Base-by-base conservation (phyloP, 2,113 vertebrate species). In the Archilochus colubris region DNA sequence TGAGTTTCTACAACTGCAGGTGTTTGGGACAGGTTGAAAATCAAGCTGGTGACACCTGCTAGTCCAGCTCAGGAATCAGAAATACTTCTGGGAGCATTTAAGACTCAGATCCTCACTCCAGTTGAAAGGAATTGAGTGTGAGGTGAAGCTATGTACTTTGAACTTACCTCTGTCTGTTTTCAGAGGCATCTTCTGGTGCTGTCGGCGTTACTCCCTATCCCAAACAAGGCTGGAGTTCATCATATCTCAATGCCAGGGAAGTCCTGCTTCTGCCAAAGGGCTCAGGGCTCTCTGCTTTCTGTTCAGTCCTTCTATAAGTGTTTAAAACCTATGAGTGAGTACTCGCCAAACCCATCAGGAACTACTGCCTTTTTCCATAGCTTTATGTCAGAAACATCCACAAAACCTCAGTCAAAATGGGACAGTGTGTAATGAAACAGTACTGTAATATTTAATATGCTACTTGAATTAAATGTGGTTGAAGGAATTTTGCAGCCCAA, bases 391-490 rank as follows among this genome's bases (percentile, higher is more conserved):
- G 88, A 97, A 97, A 94, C 89, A 92, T 91, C 72, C 92, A 91
- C 62, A 94, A 93, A 96, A 91, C 89, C 93, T 96, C 93, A 82
- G 61, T 63, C 91, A 94, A 95, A 96, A 95, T 43, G 94, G 93
- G 85, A 96, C 92, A 93, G 87, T 83, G 53, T 86, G 89, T 70
- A 93, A 93, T 95, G 89, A 94, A 94, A 87, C 63, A 80, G 85
- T 79, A 87, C 89, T 85, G 76, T 92, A 94, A 79, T 92, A 88
- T 92, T 94, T 92, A 94, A 88, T 0, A 1, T 95, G 27, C 92
- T 91, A 95, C 94, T 94, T 96, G 96, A 74, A 95, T 96, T 91
- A 93, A 82, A 97, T 96, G 94, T 96, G 40, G 67, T 69, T 91
- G 91, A 88, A 91, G 92, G 85, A 88, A 94, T 96, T 95, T 88